Evolutionary conservation across 2,888 invertebrate species (phyloP), one percentile per base, ranked within the genome.

Genomic region (Drosophila trichaetosa): DNA sequence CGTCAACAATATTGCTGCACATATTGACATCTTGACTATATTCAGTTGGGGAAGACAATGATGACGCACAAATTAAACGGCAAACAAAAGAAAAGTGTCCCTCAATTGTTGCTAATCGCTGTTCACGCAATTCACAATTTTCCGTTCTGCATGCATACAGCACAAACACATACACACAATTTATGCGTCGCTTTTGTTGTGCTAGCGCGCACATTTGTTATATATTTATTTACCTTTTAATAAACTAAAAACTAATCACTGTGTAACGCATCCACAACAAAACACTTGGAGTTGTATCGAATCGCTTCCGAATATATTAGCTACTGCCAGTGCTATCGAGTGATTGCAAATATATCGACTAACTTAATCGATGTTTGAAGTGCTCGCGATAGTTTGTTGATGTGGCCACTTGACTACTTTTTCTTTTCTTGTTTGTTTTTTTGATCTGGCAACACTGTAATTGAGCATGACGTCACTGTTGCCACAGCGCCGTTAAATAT

Each of bases 51-150:
- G 40, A 65, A 70, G 51, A 66, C 79, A 88, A 75, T 76, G 90
- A 90, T 86, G 86, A 86, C 86, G 86, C 86, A 90, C 86, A 86
- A 85, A 70, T 71, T 77, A 88, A 65, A 78, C 76, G 58, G 60
- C 33, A 65, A 68, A 52, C 27, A 51, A 61, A 56, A 71, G 80
- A 78, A 78, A 78, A 76, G 56, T 65, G 34, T 36, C 59, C 34
- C n/a, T 46, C 67, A 67, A 59, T 46, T 46, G 7, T 46, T 52
- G 40, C 18, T 57, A n/a, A 38, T 42, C 10, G 38, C 34, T 64
- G 58, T 6, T 53, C 61, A 46, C 46, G 64, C 29, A 58, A 34
- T 36, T 38, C 18, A n/a, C n/a, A 61, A 54, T 42, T 27, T 10
- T 16, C n/a, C 24, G 38, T 42, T 42, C 29, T 36, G 31, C 53